A percentile compares a stretch with the other conserved stretches of the same genome.
Conservation (phyloP, 2,797 vertebrate genomes). For the Yasuhikotakia modesta region DNA sequence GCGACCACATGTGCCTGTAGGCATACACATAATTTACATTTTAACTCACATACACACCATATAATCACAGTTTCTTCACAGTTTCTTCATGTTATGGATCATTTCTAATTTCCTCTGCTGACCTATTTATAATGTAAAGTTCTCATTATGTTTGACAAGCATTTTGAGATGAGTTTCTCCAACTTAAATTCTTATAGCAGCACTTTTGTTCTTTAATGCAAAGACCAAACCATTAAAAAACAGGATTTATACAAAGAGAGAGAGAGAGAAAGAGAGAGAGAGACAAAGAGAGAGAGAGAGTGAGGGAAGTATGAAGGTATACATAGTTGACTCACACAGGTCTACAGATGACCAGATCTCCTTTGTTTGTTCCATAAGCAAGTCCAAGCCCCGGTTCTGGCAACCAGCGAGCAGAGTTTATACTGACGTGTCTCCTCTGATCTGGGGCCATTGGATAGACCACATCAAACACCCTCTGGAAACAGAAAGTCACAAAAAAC, state of each 20-base stretch:
- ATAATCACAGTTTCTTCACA: neutral
- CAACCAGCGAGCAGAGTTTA: conserved; percentile 97
- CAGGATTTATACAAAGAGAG: neutral
- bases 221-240: neutral
- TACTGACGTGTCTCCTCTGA: conserved; percentile 96
- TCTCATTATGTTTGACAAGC: conserved; percentile 9
- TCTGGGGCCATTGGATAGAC: conserved; percentile 87
- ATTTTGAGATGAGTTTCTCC: conserved; percentile 5
- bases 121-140: conserved; percentile 5
- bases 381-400: conserved; percentile 94
- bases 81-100: neutral
- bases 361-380: conserved; percentile 98
- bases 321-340: conserved; percentile 87
- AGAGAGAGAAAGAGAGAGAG: neutral
- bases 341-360: conserved; percentile 96
- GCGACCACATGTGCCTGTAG: neutral
- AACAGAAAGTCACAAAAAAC: conserved; percentile 29
- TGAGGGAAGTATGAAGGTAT: neutral
- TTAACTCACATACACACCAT: neutral
- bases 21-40: neutral
- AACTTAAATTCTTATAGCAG: neutral
- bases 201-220: conserved; percentile 3
- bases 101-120: conserved; percentile 10
- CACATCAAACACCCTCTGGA: conserved; percentile 57
- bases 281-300: neutral